A percentile compares a stretch with the other conserved stretches of the same genome.
Conservation (phyloP, 2,797 vertebrate genomes). For the Pelobates cultripes region DNA sequence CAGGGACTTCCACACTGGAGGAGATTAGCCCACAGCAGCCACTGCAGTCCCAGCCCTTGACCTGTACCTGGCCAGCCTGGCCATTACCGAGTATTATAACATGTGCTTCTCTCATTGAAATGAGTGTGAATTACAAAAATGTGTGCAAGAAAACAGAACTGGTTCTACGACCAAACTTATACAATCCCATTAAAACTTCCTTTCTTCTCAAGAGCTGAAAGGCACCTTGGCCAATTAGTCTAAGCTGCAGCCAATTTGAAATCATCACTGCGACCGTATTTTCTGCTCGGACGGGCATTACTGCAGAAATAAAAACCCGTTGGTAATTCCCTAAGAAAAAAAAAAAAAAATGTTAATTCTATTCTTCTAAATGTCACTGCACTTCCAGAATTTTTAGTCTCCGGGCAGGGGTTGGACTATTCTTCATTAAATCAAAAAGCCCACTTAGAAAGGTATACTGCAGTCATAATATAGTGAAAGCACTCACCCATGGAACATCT, state of each 20-base stretch:
- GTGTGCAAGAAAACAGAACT: background rate
- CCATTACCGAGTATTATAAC: too few relatives aligned
- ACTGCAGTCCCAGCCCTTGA: too few relatives aligned
- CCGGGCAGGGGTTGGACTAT: slow-evolving; percentile 22
- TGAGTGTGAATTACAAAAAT: background rate
- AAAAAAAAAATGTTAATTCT: slow-evolving; percentile 45
- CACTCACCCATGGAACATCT: slow-evolving; percentile 36
- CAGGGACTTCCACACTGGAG: too few relatives aligned
- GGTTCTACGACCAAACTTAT: background rate
- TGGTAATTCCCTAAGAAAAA: slow-evolving; percentile 44
- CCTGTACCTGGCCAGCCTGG: too few relatives aligned
- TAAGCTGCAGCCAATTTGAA: slow-evolving; percentile 54
- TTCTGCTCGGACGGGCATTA: slow-evolving; percentile 53
- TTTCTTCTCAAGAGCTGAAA: slow-evolving; percentile 40
- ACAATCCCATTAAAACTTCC: slow-evolving; percentile 30
- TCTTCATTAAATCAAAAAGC: slow-evolving; percentile 46
- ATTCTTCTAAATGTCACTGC: slow-evolving; percentile 54
- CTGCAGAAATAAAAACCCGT: slow-evolving; percentile 55
- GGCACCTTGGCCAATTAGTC: slow-evolving; percentile 57
- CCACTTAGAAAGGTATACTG: slow-evolving; percentile 51
- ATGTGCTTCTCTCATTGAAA: background rate
- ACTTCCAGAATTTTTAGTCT: slow-evolving; percentile 53
- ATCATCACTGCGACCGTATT: slow-evolving; percentile 53
- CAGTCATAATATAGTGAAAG: slow-evolving; percentile 41
- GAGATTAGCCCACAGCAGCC: too few relatives aligned